These are phyloP conservation scores for Drosophila melanosoma DNA, from an alignment of 2,888 invertebrate genomes.

Conservation along the genomic window DNA sequence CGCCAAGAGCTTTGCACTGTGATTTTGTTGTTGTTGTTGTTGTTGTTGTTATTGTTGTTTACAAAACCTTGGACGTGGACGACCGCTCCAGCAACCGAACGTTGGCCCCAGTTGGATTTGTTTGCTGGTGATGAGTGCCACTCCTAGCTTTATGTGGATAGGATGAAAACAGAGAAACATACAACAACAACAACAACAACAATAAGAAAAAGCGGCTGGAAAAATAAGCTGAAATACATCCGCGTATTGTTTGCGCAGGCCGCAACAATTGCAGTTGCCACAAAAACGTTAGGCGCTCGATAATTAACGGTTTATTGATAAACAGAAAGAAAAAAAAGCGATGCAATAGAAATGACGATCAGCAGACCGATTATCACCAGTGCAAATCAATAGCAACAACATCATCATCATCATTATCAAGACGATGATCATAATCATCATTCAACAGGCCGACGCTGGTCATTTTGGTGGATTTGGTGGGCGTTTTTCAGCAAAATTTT, in stretches of 20 bases:
- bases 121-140: conserved; percentile 70
- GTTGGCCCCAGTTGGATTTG: conserved; percentile 65
- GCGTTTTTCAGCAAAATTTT: conserved; percentile 43
- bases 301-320: conserved; percentile 80
- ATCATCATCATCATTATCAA: not conserved
- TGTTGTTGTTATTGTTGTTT: conserved; percentile 55
- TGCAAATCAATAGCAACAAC: conserved; percentile 16
- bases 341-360: conserved; percentile 55
- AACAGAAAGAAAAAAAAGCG: conserved; percentile 31
- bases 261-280: conserved; percentile 37
- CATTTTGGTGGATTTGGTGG: conserved; percentile 56
- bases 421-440: conserved; percentile 9
- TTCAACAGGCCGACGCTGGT: conserved; percentile 10
- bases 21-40: conserved; percentile 28
- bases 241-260: conserved; percentile 71
- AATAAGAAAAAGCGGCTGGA: conserved; percentile 15
- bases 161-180: conserved; percentile 38
- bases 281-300: conserved; percentile 60
- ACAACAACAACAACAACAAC: conserved; percentile 23
- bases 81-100: conserved; percentile 55
- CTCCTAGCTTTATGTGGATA: conserved; percentile 71
- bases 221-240: conserved; percentile 58
- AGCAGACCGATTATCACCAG: conserved; percentile 44
- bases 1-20: conserved; percentile 50
- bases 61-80: conserved; percentile 76